A percentile compares a stretch with the other conserved stretches of the same genome.
These are phyloP conservation scores for Rotaria sp. DNA, from an alignment of 2,888 invertebrate genomes.

Conservation along the genomic window DNA sequence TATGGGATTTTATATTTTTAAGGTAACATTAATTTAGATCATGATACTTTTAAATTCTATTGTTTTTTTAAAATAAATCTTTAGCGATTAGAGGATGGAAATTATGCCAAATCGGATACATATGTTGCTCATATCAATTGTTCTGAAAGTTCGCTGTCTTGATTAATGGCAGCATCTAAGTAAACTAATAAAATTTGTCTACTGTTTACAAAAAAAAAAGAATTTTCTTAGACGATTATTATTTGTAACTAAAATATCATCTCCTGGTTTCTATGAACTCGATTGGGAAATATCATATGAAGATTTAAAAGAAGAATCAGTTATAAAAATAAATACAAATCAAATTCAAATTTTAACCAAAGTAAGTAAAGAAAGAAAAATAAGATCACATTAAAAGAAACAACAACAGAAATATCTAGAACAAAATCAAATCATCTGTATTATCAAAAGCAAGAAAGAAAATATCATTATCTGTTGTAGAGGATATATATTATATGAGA, in stretches of 20 bases:
- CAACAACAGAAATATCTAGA: neutral
- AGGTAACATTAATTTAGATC: neutral
- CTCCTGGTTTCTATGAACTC: neutral
- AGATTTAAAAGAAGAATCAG: neutral
- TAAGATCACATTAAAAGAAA: neutral
- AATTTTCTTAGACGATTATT: neutral
- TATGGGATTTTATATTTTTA: slow-evolving; percentile 20
- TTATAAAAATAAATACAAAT: neutral
- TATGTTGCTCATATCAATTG: slow-evolving; percentile 14
- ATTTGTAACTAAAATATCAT: neutral
- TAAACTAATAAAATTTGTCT: neutral
- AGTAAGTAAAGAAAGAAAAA: neutral
- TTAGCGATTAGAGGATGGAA: neutral
- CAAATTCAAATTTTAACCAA: slow-evolving; percentile 15
- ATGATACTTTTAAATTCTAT: neutral
- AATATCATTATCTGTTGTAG: neutral
- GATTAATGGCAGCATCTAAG: slow-evolving; percentile 9
- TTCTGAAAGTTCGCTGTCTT: neutral
- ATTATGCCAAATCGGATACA: neutral
- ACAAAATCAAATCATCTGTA: neutral
- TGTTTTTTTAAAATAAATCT: neutral
- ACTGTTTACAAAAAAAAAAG: neutral
- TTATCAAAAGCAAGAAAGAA: neutral
- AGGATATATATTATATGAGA: neutral
- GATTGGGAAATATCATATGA: neutral